phyloP scores from a whole-genome alignment of 1,140 invertebrate species.

The Hyles euphorbiae region DNA sequence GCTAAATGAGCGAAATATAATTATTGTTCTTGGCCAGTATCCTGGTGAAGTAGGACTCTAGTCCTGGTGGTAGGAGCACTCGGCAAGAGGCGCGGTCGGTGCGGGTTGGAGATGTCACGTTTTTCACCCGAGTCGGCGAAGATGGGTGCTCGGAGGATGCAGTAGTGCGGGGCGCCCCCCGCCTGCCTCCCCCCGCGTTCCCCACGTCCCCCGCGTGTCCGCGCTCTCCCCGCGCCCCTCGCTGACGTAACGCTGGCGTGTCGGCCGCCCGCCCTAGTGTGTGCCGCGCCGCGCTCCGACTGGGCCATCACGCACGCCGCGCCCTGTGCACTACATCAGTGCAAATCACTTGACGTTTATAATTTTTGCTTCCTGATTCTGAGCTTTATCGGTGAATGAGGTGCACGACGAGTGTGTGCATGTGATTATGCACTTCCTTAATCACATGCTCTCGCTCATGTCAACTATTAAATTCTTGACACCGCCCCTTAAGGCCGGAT shows the following conservation, averaged over 20 bases:
- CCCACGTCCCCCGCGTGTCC: background rate
- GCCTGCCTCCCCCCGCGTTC: constrained; percentile 16
- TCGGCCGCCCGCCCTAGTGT: constrained; percentile 69
- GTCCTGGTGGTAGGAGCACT: background rate
- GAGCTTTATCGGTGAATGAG: constrained; percentile 56
- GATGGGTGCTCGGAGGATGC: constrained; percentile 61
- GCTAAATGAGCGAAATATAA: no score
- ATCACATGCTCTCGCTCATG: constrained; percentile 18
- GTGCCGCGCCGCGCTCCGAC: constrained; percentile 67
- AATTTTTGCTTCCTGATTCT: constrained; percentile 51
- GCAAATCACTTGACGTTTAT: constrained; percentile 66
- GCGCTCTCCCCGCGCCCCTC: constrained; percentile 36
- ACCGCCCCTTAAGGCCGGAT: constrained; percentile 47
- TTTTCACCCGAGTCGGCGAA: constrained; percentile 51
- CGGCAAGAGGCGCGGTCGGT: constrained; percentile 23
- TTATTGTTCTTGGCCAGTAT: no score
- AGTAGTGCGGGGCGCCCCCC: constrained; percentile 57
- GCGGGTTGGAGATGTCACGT: constrained; percentile 46
- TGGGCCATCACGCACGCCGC: constrained; percentile 51
- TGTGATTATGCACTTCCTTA: constrained; percentile 33
- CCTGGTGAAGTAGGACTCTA: no score
- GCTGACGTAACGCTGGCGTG: constrained; percentile 73
- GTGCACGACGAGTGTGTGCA: constrained; percentile 49
- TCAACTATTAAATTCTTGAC: constrained; percentile 29
- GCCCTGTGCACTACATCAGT: constrained; percentile 48